A percentile compares a stretch with the other conserved stretches of the same genome.
These are phyloP conservation scores for Machimus atricapillus DNA, from an alignment of 2,888 invertebrate species.

Conservation along the genomic window DNA sequence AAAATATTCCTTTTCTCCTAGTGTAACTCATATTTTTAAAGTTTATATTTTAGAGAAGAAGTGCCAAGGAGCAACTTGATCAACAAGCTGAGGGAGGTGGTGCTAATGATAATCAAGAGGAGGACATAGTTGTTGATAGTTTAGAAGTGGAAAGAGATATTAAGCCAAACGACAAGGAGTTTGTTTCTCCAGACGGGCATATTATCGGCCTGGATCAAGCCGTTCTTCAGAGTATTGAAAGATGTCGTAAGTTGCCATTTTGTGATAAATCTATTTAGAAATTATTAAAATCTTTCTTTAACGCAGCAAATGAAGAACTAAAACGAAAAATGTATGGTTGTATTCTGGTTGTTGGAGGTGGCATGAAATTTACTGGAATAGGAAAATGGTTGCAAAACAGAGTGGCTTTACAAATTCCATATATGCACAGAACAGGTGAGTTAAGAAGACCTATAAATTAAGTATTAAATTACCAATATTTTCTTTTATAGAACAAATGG, in stretches of 20 bases:
- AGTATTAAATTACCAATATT: background rate
- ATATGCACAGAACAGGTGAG: conserved; percentile 72
- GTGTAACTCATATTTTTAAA: conserved; percentile 55
- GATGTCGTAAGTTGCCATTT: conserved; percentile 70
- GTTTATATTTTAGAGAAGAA: conserved; percentile 63
- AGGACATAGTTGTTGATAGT: conserved; percentile 77
- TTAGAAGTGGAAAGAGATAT: conserved; percentile 63
- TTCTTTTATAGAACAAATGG: conserved; percentile 72
- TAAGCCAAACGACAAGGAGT: conserved; percentile 69
- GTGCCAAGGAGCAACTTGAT: conserved; percentile 63
- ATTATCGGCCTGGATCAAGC: conserved; percentile 90
- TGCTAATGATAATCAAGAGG: conserved; percentile 67
- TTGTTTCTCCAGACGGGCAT: conserved; percentile 77
- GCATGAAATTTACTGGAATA: conserved; percentile 85
- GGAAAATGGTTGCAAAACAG: conserved; percentile 88
- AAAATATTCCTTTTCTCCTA: background rate
- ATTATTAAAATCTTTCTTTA: background rate
- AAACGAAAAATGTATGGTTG: conserved; percentile 94
- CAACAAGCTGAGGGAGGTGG: conserved; percentile 62
- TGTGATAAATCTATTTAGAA: conserved; percentile 1
- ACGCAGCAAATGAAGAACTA: conserved; percentile 79
- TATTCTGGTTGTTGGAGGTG: conserved; percentile 90
- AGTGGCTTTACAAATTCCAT: conserved; percentile 82
- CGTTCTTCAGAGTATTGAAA: conserved; percentile 88
- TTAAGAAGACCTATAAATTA: background rate